Percentiles rank a stretch among this genome's conserved stretches.
Conservation (phyloP, 2,797 vertebrate genomes). For the Microctenopoma lineatum region DNA sequence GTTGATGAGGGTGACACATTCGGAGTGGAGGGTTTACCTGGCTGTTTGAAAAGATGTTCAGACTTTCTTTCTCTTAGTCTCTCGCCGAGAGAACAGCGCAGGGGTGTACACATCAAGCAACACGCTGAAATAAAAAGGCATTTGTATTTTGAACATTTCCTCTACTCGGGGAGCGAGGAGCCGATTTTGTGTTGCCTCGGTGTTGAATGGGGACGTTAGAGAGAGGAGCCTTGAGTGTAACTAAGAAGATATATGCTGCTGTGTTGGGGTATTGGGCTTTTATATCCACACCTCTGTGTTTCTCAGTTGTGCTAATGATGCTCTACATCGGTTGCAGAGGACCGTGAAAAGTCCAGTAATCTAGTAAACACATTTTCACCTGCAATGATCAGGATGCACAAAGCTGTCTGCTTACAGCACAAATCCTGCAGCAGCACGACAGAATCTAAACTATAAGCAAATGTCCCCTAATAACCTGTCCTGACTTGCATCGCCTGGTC, state of each 20-base stretch:
- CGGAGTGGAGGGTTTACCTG: conserved; percentile 44
- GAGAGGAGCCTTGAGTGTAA: neutral
- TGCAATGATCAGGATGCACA: too few relatives aligned
- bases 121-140: conserved; percentile 40
- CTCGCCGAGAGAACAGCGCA: conserved; percentile 25
- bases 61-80: conserved; percentile 24
- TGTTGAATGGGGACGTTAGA: neutral
- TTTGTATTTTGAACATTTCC: conserved; percentile 41
- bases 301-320: neutral
- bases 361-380: too few relatives aligned
- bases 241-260: conserved; percentile 5
- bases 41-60: conserved; percentile 44
- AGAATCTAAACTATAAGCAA: too few relatives aligned
- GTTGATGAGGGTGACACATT: conserved; percentile 51
- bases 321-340: too few relatives aligned
- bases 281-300: neutral
- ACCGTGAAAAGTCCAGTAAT: too few relatives aligned
- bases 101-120: conserved; percentile 19
- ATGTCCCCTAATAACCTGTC: too few relatives aligned
- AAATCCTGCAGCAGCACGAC: too few relatives aligned
- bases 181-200: conserved; percentile 11
- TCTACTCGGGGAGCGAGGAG: conserved; percentile 7
- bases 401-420: too few relatives aligned
- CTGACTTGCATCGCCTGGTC: too few relatives aligned
- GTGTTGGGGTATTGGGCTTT: neutral